Conservation (phyloP, 37 sponge, comb jelly and placozoan species). For the Halisarca cf. caerulea region DNA sequence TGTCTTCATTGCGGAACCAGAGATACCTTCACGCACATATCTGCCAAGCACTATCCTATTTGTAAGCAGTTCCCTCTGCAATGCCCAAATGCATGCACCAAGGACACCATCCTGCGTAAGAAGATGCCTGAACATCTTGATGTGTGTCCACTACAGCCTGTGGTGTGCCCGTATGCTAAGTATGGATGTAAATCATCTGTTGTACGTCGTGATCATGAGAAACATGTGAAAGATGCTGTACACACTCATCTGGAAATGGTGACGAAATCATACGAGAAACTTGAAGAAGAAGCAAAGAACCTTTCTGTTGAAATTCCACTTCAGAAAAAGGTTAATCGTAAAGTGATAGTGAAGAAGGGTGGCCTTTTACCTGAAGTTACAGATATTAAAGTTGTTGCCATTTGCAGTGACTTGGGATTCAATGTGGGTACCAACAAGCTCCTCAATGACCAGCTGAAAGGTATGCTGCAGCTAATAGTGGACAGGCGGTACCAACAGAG, state of each 20-base stretch:
- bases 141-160: neutral
- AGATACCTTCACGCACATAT: neutral
- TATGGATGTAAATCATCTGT: neutral
- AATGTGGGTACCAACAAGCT: neutral
- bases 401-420: slow-evolving; percentile 28
- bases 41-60: neutral
- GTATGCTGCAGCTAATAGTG: neutral
- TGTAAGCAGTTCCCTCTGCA: neutral
- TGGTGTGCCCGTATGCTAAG: too few relatives aligned
- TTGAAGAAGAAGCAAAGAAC: neutral
- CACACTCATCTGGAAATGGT: too few relatives aligned
- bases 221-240: neutral
- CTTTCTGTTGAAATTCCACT: too few relatives aligned
- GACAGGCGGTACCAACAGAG: neutral
- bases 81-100: neutral
- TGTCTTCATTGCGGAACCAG: neutral
- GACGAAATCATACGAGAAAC: neutral
- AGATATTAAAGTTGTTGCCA: slow-evolving; percentile 11
- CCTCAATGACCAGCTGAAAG: slow-evolving; percentile 5
- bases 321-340: neutral
- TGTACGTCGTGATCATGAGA: neutral
- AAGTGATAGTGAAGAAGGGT: slow-evolving; percentile 16
- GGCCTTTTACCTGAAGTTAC: slow-evolving; percentile 2
- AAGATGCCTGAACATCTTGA: neutral
- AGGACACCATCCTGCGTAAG: neutral